Conservation (phyloP, 2,797 vertebrate genomes). For the Myripristis murdjan region DNA sequence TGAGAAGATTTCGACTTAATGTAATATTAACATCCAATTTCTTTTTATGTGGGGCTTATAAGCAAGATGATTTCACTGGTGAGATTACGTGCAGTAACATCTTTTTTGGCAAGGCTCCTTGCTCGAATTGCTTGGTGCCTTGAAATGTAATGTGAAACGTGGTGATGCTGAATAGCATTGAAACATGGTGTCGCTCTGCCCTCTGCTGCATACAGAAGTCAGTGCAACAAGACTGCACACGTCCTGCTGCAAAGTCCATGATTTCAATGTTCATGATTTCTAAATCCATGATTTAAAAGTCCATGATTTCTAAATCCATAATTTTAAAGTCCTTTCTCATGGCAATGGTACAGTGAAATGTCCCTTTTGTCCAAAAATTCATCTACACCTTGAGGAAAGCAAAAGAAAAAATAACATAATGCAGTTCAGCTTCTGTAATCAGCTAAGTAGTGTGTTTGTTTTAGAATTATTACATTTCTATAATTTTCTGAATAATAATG, state of each 20-base stretch:
- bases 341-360: neutral
- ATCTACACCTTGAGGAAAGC: neutral
- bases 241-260: neutral
- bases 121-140: slow-evolving; percentile 8
- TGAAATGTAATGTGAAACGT: slow-evolving; percentile 3
- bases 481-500: no score
- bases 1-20: slow-evolving; percentile 67
- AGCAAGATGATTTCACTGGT: slow-evolving; percentile 42
- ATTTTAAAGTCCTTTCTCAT: no score
- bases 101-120: slow-evolving; percentile 42
- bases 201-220: slow-evolving; percentile 60
- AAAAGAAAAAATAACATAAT: no score
- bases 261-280: no score
- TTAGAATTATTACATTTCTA: no score
- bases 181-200: slow-evolving; percentile 67
- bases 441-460: no score
- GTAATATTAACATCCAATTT: slow-evolving; percentile 75
- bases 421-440: no score
- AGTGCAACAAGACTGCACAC: slow-evolving; percentile 26
- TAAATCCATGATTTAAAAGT: no score
- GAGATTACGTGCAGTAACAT: slow-evolving; percentile 55
- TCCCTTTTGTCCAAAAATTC: neutral
- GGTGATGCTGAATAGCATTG: neutral
- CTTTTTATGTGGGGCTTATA: slow-evolving; percentile 44
- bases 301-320: no score